phyloP scores from a whole-genome alignment of 2,888 invertebrate genomes.

The Trichopria drosophilae region DNA sequence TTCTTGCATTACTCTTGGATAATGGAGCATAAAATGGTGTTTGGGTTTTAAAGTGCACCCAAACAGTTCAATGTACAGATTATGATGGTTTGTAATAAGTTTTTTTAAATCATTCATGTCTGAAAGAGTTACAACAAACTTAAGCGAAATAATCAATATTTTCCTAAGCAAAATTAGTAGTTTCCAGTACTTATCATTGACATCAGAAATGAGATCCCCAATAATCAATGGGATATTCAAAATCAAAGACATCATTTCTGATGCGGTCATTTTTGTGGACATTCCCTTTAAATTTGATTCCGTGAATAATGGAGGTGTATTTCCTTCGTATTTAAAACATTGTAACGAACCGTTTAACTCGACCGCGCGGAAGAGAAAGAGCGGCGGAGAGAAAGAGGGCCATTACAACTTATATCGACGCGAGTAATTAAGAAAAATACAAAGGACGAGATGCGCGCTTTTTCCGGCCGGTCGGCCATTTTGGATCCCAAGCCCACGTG shows the following conservation, averaged over 20 bases:
- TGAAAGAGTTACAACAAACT: conserved; percentile 12
- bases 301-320: neutral
- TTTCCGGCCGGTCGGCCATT: no score
- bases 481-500: no score
- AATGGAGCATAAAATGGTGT: conserved; percentile 37
- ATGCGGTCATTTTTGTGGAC: conserved; percentile 26
- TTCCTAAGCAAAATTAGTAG: conserved; percentile 1
- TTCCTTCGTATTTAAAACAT: conserved; percentile 2
- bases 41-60: conserved; percentile 27
- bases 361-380: no score
- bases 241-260: conserved; percentile 10
- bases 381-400: no score
- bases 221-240: conserved; percentile 1
- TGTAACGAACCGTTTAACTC: no score
- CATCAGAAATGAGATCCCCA: conserved; percentile 14
- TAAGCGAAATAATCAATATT: no score
- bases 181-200: conserved; percentile 3
- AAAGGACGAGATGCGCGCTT: no score
- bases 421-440: no score
- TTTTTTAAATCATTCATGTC: neutral
- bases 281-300: conserved; percentile 1
- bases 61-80: no score
- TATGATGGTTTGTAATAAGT: conserved; percentile 24
- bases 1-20: conserved; percentile 29
- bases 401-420: no score